A percentile compares a stretch with the other conserved stretches of the same genome.
Evolutionary conservation across 1,140 invertebrate genomes (phyloP).

Genomic region (Leptopilina boulardi): DNA sequence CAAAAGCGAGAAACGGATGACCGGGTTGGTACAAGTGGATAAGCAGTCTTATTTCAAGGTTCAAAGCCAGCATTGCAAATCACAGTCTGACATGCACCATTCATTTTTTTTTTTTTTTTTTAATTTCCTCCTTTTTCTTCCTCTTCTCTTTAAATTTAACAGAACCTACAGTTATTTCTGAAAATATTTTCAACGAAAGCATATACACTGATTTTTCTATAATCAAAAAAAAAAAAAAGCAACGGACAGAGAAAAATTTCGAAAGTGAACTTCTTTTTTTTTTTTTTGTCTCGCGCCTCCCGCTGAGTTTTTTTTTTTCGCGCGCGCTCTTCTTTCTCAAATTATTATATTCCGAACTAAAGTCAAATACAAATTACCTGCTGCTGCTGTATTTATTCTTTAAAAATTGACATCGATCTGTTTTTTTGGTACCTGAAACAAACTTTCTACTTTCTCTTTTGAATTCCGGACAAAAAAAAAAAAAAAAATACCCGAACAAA

Average conservation of each 20-base stretch:
- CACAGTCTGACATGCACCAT: constrained; percentile 30
- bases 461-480: neutral
- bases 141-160: no score
- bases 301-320: neutral
- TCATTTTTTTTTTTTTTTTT: constrained; percentile 44
- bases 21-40: constrained; percentile 24
- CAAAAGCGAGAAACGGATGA: constrained; percentile 11
- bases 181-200: no score
- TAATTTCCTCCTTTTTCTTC: constrained; percentile 32
- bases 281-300: no score
- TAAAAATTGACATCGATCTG: constrained; percentile 48
- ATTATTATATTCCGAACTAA: constrained; percentile 45
- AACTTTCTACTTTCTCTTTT: constrained; percentile 65
- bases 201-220: no score
- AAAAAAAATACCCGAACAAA: constrained; percentile 3
- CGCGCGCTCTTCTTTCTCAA: neutral
- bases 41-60: constrained; percentile 51
- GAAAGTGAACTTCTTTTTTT: no score
- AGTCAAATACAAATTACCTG: constrained; percentile 63
- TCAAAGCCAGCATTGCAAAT: constrained; percentile 49
- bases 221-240: no score
- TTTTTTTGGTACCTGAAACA: constrained; percentile 58
- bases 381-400: constrained; percentile 36
- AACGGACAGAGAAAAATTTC: no score
- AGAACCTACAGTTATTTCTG: constrained; percentile 52